A percentile compares a stretch with the other conserved stretches of the same genome.
phyloP scores from a whole-genome alignment of 2,888 invertebrate genomes.

The Chesias legatella region DNA sequence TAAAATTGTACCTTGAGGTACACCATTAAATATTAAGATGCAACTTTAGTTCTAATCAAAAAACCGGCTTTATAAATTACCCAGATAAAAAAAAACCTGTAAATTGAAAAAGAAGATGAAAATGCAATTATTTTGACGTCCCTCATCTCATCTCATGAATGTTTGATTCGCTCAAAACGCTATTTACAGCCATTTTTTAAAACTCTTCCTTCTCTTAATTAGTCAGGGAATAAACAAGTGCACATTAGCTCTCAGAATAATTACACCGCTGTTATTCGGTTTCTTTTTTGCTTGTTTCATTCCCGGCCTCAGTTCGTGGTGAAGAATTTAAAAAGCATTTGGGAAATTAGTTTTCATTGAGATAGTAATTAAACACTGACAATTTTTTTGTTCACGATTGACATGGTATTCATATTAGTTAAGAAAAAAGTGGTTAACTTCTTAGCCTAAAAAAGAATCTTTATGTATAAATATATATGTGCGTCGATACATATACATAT shows the following conservation, averaged over 20 bases:
- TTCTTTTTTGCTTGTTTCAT: constrained; percentile 46
- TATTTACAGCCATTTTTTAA: constrained; percentile 60
- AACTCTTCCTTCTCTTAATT: constrained; percentile 75
- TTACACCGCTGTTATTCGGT: constrained; percentile 61
- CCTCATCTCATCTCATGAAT: constrained; percentile 62
- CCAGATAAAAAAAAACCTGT: constrained; percentile 40
- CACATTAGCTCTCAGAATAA: constrained; percentile 77
- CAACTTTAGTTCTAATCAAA: constrained; percentile 15
- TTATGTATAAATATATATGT: too few relatives aligned
- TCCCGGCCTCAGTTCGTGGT: constrained; percentile 58
- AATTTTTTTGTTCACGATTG: constrained; percentile 11
- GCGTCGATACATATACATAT: too few relatives aligned
- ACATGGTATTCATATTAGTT: neutral
- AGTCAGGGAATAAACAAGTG: constrained; percentile 77
- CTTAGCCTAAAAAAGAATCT: too few relatives aligned
- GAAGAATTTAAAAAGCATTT: constrained; percentile 74
- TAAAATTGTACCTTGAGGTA: constrained; percentile 31
- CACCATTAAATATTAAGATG: constrained; percentile 21
- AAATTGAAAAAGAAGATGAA: constrained; percentile 42
- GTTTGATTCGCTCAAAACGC: constrained; percentile 67
- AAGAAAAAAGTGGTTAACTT: too few relatives aligned
- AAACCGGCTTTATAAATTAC: constrained; percentile 28
- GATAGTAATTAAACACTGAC: constrained; percentile 46
- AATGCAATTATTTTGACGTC: constrained; percentile 46
- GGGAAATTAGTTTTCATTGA: constrained; percentile 63